Evolutionary conservation across 2,113 vertebrate genomes (phyloP).

Genomic region (Reinhardtius hippoglossoides): DNA sequence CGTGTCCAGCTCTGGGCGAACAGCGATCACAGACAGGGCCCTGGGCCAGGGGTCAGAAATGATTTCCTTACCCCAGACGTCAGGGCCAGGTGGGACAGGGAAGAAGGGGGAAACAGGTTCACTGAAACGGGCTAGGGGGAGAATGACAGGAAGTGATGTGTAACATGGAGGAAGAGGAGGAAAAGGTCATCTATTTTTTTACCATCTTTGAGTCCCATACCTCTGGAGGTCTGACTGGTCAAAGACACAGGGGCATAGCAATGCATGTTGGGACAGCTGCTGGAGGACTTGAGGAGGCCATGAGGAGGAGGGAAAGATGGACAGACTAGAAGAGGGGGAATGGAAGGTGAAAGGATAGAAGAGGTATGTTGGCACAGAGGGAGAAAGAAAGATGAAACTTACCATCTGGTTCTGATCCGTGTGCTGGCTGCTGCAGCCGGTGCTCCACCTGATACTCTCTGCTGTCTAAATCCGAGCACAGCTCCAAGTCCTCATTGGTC

Average conservation of each 20-base stretch:
- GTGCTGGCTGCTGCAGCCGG: constrained; percentile 41
- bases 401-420: constrained; percentile 66
- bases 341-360: constrained; percentile 58
- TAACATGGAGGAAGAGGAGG: constrained; percentile 24
- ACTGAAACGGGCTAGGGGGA: constrained; percentile 83
- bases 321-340: constrained; percentile 68
- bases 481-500: constrained; percentile 88
- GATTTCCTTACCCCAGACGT: constrained; percentile 68
- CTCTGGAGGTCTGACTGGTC: constrained; percentile 62
- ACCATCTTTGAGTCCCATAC: constrained; percentile 47
- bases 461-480: constrained; percentile 87
- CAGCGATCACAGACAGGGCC: constrained; percentile 73
- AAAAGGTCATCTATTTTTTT: constrained; percentile 12
- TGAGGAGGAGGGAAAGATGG: constrained; percentile 69
- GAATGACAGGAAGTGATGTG: constrained; percentile 63
- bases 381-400: constrained; percentile 12
- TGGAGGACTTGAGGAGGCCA: constrained; percentile 78
- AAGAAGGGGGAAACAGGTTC: constrained; percentile 76
- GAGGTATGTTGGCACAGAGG: not conserved
- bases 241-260: constrained; percentile 71
- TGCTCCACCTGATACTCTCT: constrained; percentile 84
- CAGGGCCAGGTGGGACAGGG: constrained; percentile 65
- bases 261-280: constrained; percentile 79
- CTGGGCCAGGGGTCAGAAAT: constrained; percentile 68
- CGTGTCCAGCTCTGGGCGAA: constrained; percentile 71